Evolutionary conservation across 2,797 vertebrate species (phyloP).

Genomic region (Sebastes hubbsi): DNA sequence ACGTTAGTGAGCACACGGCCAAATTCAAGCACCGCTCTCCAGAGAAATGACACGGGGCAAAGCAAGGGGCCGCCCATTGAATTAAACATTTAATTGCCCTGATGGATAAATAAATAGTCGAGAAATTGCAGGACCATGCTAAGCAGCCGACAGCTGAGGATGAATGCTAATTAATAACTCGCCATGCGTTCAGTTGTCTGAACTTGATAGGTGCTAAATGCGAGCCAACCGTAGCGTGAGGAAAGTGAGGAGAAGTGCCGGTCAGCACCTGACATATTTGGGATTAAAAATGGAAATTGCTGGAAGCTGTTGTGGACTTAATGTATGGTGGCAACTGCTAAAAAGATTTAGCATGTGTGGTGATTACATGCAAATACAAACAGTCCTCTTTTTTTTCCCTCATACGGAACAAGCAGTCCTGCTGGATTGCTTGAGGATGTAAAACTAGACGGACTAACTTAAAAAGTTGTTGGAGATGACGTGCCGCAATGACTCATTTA

Average conservation of each 20-base stretch:
- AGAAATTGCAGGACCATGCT: slow-evolving; percentile 49
- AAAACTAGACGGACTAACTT: not conserved
- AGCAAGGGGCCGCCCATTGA: slow-evolving; percentile 37
- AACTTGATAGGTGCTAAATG: slow-evolving; percentile 42
- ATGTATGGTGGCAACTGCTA: slow-evolving; percentile 12
- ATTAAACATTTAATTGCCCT: slow-evolving; percentile 70
- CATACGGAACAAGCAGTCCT: not conserved
- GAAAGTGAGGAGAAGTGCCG: slow-evolving; percentile 6
- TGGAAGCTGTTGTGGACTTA: not conserved
- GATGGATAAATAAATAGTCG: slow-evolving; percentile 66
- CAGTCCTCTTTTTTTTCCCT: not conserved
- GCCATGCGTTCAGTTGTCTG: slow-evolving; percentile 25
- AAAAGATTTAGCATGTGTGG: slow-evolving; percentile 7
- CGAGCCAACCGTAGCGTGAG: slow-evolving; percentile 10
- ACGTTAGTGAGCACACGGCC: slow-evolving; percentile 6
- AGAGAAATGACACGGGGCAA: slow-evolving; percentile 39
- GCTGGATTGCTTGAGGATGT: not conserved
- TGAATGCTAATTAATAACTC: slow-evolving; percentile 53
- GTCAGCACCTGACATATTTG: slow-evolving; percentile 34
- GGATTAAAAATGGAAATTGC: slow-evolving; percentile 33
- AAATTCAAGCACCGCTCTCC: slow-evolving; percentile 17
- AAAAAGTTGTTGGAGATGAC: not conserved
- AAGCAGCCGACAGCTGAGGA: slow-evolving; percentile 46
- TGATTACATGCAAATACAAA: slow-evolving; percentile 10
- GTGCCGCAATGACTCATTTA: slow-evolving; percentile 25